Conservation (phyloP, 2,797 vertebrate genomes). For the Liparis tanakae region DNA sequence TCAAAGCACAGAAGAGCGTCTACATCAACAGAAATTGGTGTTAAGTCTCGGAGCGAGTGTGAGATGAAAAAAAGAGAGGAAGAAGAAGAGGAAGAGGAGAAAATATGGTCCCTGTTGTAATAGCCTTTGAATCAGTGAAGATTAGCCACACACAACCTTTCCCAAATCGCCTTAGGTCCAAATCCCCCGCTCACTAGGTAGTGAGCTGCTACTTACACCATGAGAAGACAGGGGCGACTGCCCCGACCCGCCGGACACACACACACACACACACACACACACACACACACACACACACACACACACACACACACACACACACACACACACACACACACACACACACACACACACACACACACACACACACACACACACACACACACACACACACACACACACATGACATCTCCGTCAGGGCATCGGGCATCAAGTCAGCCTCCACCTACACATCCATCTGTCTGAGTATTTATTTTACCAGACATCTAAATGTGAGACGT, state of each 20-base stretch:
- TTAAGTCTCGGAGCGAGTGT: constrained; percentile 54
- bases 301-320: constrained; percentile 18
- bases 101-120: constrained; percentile 69
- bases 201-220: constrained; percentile 77
- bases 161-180: constrained; percentile 74
- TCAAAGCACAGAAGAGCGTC: constrained; percentile 53
- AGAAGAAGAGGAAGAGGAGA: constrained; percentile 39
- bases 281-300: constrained; percentile 2
- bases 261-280: constrained; percentile 8
- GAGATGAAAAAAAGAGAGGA: constrained; percentile 44
- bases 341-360: constrained; percentile 26
- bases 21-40: constrained; percentile 56
- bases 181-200: constrained; percentile 70
- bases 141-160: constrained; percentile 78
- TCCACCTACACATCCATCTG: not conserved
- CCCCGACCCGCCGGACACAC: constrained; percentile 40
- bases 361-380: constrained; percentile 34
- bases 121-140: constrained; percentile 73
- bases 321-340: constrained; percentile 17
- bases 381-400: constrained; percentile 12
- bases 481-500: constrained; percentile 6
- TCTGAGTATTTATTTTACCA: constrained; percentile 5
- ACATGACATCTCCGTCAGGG: constrained; percentile 40
- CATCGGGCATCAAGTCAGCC: constrained; percentile 10
- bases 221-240: constrained; percentile 66